Evolutionary conservation across 2,113 vertebrate species (phyloP), one percentile per base, ranked within the genome.

Genomic region (Malaclemys terrapin): DNA sequence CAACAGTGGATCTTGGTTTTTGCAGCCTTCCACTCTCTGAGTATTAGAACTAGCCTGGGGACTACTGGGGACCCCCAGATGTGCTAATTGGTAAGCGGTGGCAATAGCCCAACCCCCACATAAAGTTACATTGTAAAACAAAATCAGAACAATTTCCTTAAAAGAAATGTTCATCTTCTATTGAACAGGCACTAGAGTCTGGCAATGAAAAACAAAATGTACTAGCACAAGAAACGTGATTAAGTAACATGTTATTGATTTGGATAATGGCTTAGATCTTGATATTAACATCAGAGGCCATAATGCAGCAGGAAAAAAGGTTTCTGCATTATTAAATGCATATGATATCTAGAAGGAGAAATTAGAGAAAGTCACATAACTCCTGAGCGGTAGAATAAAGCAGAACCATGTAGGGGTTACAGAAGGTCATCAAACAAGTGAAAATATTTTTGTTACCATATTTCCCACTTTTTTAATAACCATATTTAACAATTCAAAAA

Each of bases 341-440:
- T 6, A 1, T 35, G 14, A n/a, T 87, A 81, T 79, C 29, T 47
- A 53, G 65, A 27, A 38, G 25, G 1, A 17, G 16, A 85, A 86
- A 22, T 6, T 76, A 80, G 69, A 75, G 50, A 84, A 96, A 97
- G 78, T 1, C 31, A 57, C 27, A 57, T 89, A 94, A 96, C 29
- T n/a, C 25, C 27, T 17, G 84, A 95, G 35, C 5, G 93, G 57
- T 0, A 35, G 76, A 93, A 91, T 80, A 92, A 96, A 89, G 38
- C 24, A 92, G 85, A 91, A 5, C 0, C 29, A 87, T 7, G 1
- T 45, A 2, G 53, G 50, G 78, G 5, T 79, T 82, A 81, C 62
- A 92, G 84, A 89, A n/a, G 13, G 62, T 91, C 38, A 20, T 89
- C 75, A 6, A 84, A 76, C 82, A 90, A 87, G 2, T 20, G 72